phyloP scores from a whole-genome alignment of 2,888 invertebrate genomes.

The Agonopterix alstromeriana region DNA sequence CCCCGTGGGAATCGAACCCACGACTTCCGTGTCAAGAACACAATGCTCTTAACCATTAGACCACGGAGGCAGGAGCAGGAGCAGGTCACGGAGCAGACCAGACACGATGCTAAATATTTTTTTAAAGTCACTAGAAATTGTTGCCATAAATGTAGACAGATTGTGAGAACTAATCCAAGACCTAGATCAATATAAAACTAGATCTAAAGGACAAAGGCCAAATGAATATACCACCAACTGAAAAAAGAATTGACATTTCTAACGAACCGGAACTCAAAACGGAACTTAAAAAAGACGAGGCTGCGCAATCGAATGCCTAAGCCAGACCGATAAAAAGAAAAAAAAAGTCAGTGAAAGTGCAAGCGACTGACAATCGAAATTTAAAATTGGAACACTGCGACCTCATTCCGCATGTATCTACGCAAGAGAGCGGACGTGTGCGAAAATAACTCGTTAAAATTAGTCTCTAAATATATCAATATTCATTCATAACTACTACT shows the following conservation, averaged over 20 bases:
- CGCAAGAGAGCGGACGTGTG: constrained; percentile 45
- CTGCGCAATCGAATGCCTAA: constrained; percentile 5
- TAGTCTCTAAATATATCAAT: constrained; percentile 3
- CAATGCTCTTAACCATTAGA: too few relatives aligned
- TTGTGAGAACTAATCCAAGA: too few relatives aligned
- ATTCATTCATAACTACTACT: constrained; percentile 6
- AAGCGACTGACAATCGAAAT: constrained; percentile 53
- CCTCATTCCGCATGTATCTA: constrained; percentile 60
- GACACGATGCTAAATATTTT: too few relatives aligned
- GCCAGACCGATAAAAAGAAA: constrained; percentile 4
- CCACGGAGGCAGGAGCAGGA: too few relatives aligned
- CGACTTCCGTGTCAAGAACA: too few relatives aligned
- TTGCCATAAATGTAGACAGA: too few relatives aligned
- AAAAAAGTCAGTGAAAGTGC: constrained; percentile 49
- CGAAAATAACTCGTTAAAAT: constrained; percentile 8
- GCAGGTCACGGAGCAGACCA: too few relatives aligned
- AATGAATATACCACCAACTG: too few relatives aligned
- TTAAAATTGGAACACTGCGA: constrained; percentile 67
- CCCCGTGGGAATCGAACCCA: too few relatives aligned
- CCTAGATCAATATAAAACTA: too few relatives aligned
- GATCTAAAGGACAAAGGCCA: too few relatives aligned
- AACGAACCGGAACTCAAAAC: constrained; percentile 10
- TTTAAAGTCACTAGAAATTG: too few relatives aligned
- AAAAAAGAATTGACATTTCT: not conserved
- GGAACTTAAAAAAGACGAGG: constrained; percentile 1